These are phyloP conservation scores for Dynastes tityus DNA, from an alignment of 2,888 invertebrate genomes.

Conservation along the genomic window DNA sequence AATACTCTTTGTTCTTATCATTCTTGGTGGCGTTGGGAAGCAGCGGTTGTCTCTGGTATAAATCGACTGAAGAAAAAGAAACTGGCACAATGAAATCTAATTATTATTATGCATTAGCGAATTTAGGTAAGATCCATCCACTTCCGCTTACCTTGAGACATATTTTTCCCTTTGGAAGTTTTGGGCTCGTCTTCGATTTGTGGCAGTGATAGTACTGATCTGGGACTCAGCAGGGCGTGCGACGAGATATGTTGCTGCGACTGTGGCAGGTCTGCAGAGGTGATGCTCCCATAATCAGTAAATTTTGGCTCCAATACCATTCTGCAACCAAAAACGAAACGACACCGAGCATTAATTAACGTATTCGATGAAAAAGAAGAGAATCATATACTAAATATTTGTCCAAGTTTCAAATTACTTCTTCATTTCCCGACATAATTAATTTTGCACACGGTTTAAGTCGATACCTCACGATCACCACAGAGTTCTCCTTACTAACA, in stretches of 20 bases:
- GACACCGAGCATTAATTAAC: slow-evolving; percentile 23
- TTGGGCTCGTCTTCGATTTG: slow-evolving; percentile 67
- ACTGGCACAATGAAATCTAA: too few species aligned
- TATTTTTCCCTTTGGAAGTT: slow-evolving; percentile 66
- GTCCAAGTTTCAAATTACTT: too few species aligned
- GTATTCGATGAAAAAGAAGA: too few species aligned
- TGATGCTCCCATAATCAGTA: slow-evolving; percentile 78
- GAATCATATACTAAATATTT: too few species aligned
- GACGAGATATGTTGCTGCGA: slow-evolving; percentile 64
- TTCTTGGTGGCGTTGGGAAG: slow-evolving; percentile 71
- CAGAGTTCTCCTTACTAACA: too few species aligned
- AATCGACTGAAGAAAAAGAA: slow-evolving; percentile 67
- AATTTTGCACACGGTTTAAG: too few species aligned
- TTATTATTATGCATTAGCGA: background rate
- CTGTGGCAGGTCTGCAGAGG: slow-evolving; percentile 68
- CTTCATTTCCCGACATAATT: too few species aligned
- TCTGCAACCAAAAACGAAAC: slow-evolving; percentile 67
- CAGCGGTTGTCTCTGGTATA: slow-evolving; percentile 77
- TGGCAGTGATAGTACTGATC: slow-evolving; percentile 62
- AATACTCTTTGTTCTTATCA: slow-evolving; percentile 72
- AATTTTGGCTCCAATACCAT: slow-evolving; percentile 79
- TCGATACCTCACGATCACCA: too few species aligned
- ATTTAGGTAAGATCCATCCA: background rate
- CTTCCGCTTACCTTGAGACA: slow-evolving; percentile 65
- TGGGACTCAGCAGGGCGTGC: slow-evolving; percentile 65